Evolutionary conservation across 2,797 vertebrate genomes (phyloP).

Genomic region (Borostomias antarcticus): DNA sequence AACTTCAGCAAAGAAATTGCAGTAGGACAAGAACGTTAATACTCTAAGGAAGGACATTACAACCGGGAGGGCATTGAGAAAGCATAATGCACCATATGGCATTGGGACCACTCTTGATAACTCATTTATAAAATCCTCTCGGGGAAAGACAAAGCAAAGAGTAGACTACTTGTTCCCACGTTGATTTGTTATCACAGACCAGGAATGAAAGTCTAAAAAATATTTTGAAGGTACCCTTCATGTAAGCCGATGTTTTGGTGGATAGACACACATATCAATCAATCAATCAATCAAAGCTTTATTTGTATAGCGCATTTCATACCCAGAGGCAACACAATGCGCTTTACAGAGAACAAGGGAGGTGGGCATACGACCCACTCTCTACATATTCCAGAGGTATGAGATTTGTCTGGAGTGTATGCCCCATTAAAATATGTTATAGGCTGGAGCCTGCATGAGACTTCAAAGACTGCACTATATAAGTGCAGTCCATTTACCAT

Average conservation of each 20-base stretch:
- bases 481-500: no score
- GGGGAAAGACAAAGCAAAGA: not conserved
- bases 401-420: slow-evolving; percentile 1
- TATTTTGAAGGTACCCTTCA: slow-evolving; percentile 22
- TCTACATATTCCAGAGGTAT: no score
- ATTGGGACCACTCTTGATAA: not conserved
- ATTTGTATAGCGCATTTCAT: no score
- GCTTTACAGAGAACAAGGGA: no score
- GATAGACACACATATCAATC: no score
- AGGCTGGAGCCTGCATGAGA: no score
- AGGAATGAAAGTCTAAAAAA: slow-evolving; percentile 16
- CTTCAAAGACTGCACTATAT: no score
- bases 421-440: not conserved
- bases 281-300: no score
- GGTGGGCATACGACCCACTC: no score
- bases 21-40: not conserved
- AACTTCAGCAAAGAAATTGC: not conserved
- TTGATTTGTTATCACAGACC: slow-evolving; percentile 29
- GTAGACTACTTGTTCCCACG: slow-evolving; percentile 12
- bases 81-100: not conserved
- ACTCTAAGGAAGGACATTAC: slow-evolving; percentile 4
- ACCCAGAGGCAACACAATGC: no score
- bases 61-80: not conserved
- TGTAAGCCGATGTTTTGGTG: slow-evolving; percentile 31
- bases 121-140: slow-evolving; percentile 27